These are phyloP conservation scores for Amphipyra berbera DNA, from an alignment of 2,888 invertebrate genomes.

Conservation along the genomic window DNA sequence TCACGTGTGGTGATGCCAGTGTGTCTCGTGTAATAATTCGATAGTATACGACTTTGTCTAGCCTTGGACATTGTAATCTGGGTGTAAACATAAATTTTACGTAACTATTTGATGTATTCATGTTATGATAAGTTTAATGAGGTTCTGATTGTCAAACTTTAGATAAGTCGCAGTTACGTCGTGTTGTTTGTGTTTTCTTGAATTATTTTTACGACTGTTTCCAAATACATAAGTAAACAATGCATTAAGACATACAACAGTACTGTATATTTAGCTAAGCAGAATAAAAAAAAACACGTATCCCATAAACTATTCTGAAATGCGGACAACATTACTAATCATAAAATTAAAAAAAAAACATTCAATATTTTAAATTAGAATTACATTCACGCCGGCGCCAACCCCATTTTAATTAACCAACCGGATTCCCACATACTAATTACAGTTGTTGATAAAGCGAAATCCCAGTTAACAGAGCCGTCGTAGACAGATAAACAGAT, in stretches of 20 bases:
- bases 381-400: conserved; percentile 49
- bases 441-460: conserved; percentile 61
- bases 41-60: conserved; percentile 47
- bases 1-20: conserved; percentile 33
- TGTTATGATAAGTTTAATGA: conserved; percentile 37
- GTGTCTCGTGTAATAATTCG: conserved; percentile 50
- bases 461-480: conserved; percentile 61
- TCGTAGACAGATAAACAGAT: conserved; percentile 53
- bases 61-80: conserved; percentile 62
- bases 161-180: not conserved
- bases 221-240: not conserved
- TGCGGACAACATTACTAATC: conserved; percentile 7
- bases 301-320: conserved; percentile 20
- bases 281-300: conserved; percentile 10
- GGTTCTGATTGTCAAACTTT: conserved; percentile 17
- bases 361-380: conserved; percentile 47
- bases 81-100: conserved; percentile 55
- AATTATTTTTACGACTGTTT: not conserved
- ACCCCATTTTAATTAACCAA: conserved; percentile 51
- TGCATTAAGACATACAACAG: not conserved
- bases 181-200: not conserved
- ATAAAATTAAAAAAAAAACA: conserved; percentile 45
- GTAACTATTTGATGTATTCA: conserved; percentile 51
- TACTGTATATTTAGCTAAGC: not conserved
- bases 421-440: conserved; percentile 58